These are phyloP conservation scores for Salvelinus fontinalis DNA, from an alignment of 2,113 vertebrate species.

Conservation along the genomic window DNA sequence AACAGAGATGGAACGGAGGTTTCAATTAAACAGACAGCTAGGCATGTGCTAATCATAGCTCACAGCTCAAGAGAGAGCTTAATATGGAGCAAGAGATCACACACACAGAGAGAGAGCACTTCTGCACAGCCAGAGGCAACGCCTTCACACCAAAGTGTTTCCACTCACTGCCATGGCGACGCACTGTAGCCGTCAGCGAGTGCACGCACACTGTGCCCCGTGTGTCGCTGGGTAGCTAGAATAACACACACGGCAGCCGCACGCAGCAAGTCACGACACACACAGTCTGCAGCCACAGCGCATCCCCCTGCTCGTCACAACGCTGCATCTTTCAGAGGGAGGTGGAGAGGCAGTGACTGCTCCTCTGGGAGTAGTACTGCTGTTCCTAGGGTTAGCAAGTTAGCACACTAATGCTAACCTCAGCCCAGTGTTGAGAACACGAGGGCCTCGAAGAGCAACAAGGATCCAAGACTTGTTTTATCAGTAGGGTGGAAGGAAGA, in stretches of 20 bases:
- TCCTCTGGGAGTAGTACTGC: no score
- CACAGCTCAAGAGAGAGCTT: conserved; percentile 16
- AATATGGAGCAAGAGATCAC: conserved; percentile 36
- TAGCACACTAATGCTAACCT: neutral
- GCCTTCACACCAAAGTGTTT: conserved; percentile 63
- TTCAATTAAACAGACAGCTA: conserved; percentile 23
- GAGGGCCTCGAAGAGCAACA: neutral
- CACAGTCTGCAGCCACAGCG: neutral
- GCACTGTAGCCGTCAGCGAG: neutral
- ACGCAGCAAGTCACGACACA: neutral
- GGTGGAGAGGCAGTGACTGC: conserved; percentile 43
- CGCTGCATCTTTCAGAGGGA: conserved; percentile 63
- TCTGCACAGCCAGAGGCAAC: conserved; percentile 55
- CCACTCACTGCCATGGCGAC: conserved; percentile 69
- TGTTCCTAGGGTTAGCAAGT: neutral
- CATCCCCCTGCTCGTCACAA: conserved; percentile 58
- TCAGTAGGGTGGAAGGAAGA: neutral
- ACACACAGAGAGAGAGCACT: conserved; percentile 33
- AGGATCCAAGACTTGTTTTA: no score
- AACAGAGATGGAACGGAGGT: conserved; percentile 3
- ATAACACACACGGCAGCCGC: conserved; percentile 12
- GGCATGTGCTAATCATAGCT: conserved; percentile 46
- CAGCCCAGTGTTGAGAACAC: neutral
- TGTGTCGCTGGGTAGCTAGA: conserved; percentile 25
- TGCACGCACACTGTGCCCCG: conserved; percentile 11